Base-by-base conservation (phyloP, 37 sponge, comb jelly and placozoan species). In the Mnemiopsis leidyi region DNA sequence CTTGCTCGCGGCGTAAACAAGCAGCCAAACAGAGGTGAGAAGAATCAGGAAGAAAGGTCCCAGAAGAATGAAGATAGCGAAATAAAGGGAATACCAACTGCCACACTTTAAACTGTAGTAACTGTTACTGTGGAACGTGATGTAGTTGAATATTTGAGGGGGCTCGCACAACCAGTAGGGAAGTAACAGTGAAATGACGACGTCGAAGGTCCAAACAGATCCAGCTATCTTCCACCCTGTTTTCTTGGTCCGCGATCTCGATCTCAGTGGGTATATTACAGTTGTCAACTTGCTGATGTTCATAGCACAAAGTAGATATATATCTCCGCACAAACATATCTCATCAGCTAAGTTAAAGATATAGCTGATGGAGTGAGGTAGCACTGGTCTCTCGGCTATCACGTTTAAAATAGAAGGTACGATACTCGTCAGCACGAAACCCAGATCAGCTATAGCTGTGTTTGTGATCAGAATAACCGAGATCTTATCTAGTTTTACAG, bases 401-500 rank as follows among this genome's bases (percentile, higher is more conserved):
- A 71, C 20, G 25, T n/a, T 23, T 13, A 71, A 5, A 25, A 18
- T 71, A 25, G 75, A 71, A 25, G 75, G 75, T 5, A 71, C 20
- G 30, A 71, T 71, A 18, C 75, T 23, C n/a, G 75, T 71, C 3
- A 71, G 5, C 3, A 25, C 20, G 75, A 71, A 71, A n/a, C 75
- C 75, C 7, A 71, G 75, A 28, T 71, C 75, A 71, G 75, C 75
- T 71, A 71, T 5, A 29, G 75, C 75, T 29, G 30, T 71, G 75
- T 71, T 71, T 7, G 30, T 29, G 30, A 71, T 71, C 75, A 71
- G 75, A 7, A 71, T 29, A 13, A 71, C 75, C 21, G 75, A 29
- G 3, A 71, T 25, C 3, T 5, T 18, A 18, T 71, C 75, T 28
- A 71, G 75, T 71, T 71, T 71, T n/a, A 71, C 5, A 28, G 75